Conservation (phyloP, 1,140 invertebrate genomes). For the Drosophila arawakana region DNA sequence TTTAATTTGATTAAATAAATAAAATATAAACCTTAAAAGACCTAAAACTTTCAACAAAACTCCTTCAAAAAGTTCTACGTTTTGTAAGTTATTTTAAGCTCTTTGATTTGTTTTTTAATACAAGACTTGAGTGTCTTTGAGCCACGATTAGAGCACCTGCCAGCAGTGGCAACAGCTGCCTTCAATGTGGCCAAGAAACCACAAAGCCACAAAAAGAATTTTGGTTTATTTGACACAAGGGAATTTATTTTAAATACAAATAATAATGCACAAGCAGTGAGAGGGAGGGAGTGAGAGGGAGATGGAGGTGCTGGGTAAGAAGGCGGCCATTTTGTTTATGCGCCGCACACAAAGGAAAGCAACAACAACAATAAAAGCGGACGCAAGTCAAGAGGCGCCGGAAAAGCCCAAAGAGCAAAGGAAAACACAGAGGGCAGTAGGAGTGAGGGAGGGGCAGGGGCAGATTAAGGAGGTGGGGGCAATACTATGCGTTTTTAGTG, state of each 20-base stretch:
- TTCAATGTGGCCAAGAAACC: conserved; percentile 1
- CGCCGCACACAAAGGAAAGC: conserved; percentile 68
- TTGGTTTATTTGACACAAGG: conserved; percentile 52
- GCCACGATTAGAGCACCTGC: conserved; percentile 72
- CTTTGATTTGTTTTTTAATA: neutral
- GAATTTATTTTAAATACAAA: conserved; percentile 78
- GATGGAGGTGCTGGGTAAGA: conserved; percentile 43
- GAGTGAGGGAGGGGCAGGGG: neutral
- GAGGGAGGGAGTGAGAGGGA: neutral
- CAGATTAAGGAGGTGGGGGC: neutral
- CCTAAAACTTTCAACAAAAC: no score
- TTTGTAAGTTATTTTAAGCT: no score
- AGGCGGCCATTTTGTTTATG: conserved; percentile 80
- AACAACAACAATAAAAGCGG: conserved; percentile 47
- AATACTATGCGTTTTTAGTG: conserved; percentile 67
- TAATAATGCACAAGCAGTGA: conserved; percentile 69
- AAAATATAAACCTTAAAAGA: no score
- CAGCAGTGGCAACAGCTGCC: conserved; percentile 33
- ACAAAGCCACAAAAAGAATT: conserved; percentile 58
- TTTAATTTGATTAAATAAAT: no score
- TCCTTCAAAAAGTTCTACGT: no score
- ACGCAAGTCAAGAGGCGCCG: conserved; percentile 70
- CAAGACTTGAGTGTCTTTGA: conserved; percentile 34
- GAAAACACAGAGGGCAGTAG: no score
- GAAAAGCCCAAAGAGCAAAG: conserved; percentile 46